phyloP scores from a whole-genome alignment of 2,113 vertebrate species.

The Hirundichthys speculiger region DNA sequence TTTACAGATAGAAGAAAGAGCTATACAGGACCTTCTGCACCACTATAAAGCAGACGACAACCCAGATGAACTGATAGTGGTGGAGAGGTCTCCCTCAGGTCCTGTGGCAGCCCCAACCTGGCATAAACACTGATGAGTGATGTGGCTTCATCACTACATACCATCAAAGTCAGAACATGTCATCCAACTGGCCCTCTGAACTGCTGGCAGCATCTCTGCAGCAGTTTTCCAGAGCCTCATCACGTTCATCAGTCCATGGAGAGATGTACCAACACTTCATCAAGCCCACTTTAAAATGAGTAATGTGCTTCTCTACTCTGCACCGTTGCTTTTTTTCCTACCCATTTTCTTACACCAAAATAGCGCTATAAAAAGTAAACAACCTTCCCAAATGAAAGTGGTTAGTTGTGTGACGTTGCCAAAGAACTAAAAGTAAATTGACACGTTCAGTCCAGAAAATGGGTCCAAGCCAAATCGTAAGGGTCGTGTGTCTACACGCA shows the following conservation, averaged over 20 bases:
- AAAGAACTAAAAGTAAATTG: constrained; percentile 48
- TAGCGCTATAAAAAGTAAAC: not conserved
- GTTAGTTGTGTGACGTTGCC: constrained; percentile 51
- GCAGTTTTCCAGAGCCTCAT: too few species aligned
- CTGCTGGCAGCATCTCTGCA: not conserved
- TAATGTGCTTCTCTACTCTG: constrained; percentile 8
- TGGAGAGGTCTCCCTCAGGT: constrained; percentile 90
- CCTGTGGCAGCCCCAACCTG: constrained; percentile 92
- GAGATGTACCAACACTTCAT: not conserved
- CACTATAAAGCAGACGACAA: constrained; percentile 90
- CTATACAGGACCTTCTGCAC: constrained; percentile 92
- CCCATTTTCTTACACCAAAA: constrained; percentile 15
- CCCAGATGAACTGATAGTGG: constrained; percentile 92
- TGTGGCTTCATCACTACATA: constrained; percentile 14
- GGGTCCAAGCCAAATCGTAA: constrained; percentile 33
- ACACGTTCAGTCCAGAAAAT: constrained; percentile 20
- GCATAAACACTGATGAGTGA: constrained; percentile 88
- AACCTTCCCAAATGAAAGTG: constrained; percentile 27
- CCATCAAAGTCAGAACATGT: constrained; percentile 32
- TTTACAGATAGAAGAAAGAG: constrained; percentile 91
- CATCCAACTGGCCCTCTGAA: constrained; percentile 1
- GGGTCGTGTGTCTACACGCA: not conserved
- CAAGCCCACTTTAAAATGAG: not conserved
- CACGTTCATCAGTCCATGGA: too few species aligned
- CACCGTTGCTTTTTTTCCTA: constrained; percentile 31